These are phyloP conservation scores for Spilosoma lubricipeda DNA, from an alignment of 2,888 invertebrate species.

Conservation along the genomic window DNA sequence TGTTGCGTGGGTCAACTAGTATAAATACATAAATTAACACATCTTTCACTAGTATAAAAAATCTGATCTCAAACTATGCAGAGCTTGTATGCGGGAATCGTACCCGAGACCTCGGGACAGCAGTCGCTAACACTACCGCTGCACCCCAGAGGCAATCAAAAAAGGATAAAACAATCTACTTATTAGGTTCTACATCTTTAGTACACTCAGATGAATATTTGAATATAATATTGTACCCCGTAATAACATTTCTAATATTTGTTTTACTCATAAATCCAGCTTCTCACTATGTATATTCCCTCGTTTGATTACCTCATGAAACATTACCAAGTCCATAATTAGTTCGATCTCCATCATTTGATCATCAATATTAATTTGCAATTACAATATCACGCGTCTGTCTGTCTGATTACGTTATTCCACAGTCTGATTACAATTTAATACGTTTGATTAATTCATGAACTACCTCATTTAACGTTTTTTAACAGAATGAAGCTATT, in stretches of 20 bases:
- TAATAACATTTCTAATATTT: neutral
- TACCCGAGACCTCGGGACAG: too few relatives aligned
- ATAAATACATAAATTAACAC: too few relatives aligned
- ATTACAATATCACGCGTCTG: slow-evolving; percentile 63
- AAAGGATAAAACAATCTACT: too few relatives aligned
- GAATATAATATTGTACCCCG: neutral
- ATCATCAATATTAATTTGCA: slow-evolving; percentile 74
- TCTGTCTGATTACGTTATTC: slow-evolving; percentile 48
- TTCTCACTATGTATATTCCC: slow-evolving; percentile 30
- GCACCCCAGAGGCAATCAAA: too few relatives aligned
- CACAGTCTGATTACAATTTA: slow-evolving; percentile 53
- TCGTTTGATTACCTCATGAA: slow-evolving; percentile 60
- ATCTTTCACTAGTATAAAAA: too few relatives aligned
- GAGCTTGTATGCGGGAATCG: too few relatives aligned
- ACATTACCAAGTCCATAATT: slow-evolving; percentile 63
- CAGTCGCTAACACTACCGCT: too few relatives aligned
- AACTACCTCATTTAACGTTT: slow-evolving; percentile 30
- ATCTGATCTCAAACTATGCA: too few relatives aligned
- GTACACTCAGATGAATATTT: neutral
- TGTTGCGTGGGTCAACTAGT: too few relatives aligned
- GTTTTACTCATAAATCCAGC: slow-evolving; percentile 20
- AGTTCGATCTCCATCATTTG: slow-evolving; percentile 56
- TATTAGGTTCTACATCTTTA: too few relatives aligned
- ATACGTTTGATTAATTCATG: slow-evolving; percentile 51
- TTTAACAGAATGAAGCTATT: slow-evolving; percentile 37